A percentile compares a stretch with the other conserved stretches of the same genome.
Conservation (phyloP, 2,113 vertebrate species). For the Circaetus cinerascens region DNA sequence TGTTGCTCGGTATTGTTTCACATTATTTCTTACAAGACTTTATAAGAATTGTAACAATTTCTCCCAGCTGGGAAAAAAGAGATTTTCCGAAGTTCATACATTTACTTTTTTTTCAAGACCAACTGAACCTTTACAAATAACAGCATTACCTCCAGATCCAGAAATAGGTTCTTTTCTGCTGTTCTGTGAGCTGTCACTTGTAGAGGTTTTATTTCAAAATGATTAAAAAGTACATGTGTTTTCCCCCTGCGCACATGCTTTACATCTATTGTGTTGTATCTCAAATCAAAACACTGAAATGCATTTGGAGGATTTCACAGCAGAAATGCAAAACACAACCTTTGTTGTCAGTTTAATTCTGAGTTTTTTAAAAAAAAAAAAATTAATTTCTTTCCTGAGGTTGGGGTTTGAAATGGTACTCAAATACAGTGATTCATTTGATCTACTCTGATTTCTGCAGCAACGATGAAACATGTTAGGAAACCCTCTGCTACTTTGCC, state of each 20-base stretch:
- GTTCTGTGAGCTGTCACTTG: background rate
- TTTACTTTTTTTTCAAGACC: background rate
- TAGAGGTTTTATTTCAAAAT: background rate
- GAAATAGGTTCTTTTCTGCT: background rate
- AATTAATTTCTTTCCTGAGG: background rate
- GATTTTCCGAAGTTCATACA: background rate
- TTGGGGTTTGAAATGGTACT: background rate
- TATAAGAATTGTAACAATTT: background rate
- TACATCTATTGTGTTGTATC: background rate
- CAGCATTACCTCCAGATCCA: background rate
- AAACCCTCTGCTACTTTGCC: background rate
- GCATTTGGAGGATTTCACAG: background rate
- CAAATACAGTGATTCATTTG: background rate
- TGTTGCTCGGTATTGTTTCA: background rate
- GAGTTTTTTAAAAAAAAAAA: background rate
- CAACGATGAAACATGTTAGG: background rate
- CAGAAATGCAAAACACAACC: background rate
- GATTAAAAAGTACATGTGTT: background rate
- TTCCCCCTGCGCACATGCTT: background rate
- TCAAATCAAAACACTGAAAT: background rate
- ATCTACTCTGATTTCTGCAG: background rate
- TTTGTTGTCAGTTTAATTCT: background rate
- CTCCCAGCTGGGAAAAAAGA: background rate
- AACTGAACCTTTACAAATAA: background rate
- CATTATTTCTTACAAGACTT: background rate